Evolutionary conservation across 2,888 invertebrate genomes (phyloP), one percentile per base, ranked within the genome.

Genomic region (Microctonus brassicae): DNA sequence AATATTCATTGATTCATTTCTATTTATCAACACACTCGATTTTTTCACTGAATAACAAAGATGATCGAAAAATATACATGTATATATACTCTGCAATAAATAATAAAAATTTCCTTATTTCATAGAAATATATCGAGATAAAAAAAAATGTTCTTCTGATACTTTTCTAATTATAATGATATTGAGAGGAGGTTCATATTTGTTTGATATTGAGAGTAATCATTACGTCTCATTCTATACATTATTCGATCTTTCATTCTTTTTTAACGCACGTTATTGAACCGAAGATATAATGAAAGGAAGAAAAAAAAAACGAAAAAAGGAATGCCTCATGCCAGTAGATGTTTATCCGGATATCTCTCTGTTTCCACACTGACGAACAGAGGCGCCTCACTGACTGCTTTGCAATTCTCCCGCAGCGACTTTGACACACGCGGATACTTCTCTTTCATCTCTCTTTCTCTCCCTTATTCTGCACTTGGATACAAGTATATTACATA

Each of bases 331-430:
- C 34, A 60, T 60, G 29, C 34, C 64, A 52, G 34, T 53, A 64
- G 70, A 71, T 71, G 60, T 53, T 60, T 66, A 53, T 55, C 36
- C 65, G 47, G 17, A 47, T 47, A 36, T 26, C 29, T 22, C 61
- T 33, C 61, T 66, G 61, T 66, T 71, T 53, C 65, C 53, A 52
- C 36, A 9, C 42, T 55, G 65, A 65, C 24, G 70, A 66, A 66
- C 55, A 65, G 61, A 60, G 70, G 70, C 70, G 70, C 64, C 70
- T 65, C 10, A 58, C 63, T 52, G 70, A 71, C 70, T 71, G 66
- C 66, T 36, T 10, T 22, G 52, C 13, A 29, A n/a, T 42, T 64
- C 64, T 53, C 29, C 63, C 47, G 17, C 55, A 55, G 24, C 2
- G 55, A 13, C 24, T 55, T 26, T 55, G 55, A 55, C 55, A 47